These are phyloP conservation scores for Drosophila setifemur DNA, from an alignment of 1,140 invertebrate species.

Conservation along the genomic window DNA sequence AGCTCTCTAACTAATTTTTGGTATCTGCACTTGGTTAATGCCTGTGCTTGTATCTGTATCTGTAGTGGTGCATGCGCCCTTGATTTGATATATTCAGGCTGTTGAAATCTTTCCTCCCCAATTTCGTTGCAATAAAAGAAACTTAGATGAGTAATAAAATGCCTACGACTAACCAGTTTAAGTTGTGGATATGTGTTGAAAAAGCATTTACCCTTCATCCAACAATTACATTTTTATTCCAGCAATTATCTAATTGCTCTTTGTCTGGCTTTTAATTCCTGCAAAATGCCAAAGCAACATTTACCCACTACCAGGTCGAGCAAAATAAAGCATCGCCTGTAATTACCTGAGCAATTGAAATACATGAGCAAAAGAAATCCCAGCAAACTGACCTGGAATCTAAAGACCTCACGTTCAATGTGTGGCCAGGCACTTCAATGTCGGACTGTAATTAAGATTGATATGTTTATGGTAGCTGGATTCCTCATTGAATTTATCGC, in stretches of 20 bases:
- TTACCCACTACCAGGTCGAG: constrained; percentile 3
- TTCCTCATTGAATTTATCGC: background rate
- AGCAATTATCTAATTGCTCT: constrained; percentile 4
- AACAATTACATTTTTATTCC: background rate
- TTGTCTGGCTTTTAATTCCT: background rate
- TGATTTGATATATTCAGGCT: too few relatives aligned
- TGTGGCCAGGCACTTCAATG: constrained; percentile 53
- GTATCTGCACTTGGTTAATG: constrained; percentile 11
- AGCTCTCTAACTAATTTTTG: background rate
- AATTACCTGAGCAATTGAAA: constrained; percentile 65
- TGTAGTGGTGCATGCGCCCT: constrained; percentile 4
- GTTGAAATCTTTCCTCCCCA: background rate
- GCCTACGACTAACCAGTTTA: too few relatives aligned
- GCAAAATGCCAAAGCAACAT: background rate
- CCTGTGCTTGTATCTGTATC: constrained; percentile 10
- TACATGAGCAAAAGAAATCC: constrained; percentile 29
- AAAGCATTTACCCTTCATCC: background rate
- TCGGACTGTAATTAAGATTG: constrained; percentile 74
- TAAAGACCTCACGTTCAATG: constrained; percentile 33
- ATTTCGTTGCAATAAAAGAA: too few relatives aligned
- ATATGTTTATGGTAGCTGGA: constrained; percentile 56
- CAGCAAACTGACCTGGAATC: constrained; percentile 8
- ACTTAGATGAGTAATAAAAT: too few relatives aligned
- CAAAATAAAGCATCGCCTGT: constrained; percentile 56
- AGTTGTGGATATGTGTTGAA: too few relatives aligned